Evolutionary conservation across 2,113 vertebrate species (phyloP).

Genomic region (Peromyscus polionotus): DNA sequence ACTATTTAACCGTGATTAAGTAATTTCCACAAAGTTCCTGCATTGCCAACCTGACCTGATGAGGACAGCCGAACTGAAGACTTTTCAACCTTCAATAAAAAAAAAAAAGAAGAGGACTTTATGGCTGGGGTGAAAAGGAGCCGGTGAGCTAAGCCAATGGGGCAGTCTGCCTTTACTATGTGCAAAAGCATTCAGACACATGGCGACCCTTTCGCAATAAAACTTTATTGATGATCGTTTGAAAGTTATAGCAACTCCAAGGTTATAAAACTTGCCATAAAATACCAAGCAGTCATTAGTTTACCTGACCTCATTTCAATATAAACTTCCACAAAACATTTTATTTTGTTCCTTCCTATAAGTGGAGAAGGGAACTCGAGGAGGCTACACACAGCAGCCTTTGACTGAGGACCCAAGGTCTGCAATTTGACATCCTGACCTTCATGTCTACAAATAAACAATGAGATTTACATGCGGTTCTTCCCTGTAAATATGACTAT

Average conservation of each 20-base stretch:
- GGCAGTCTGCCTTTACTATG: conserved; percentile 77
- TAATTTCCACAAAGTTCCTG: background rate
- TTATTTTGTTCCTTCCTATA: conserved; percentile 83
- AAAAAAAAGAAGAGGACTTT: conserved; percentile 77
- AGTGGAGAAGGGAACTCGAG: conserved; percentile 65
- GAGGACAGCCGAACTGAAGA: conserved; percentile 13
- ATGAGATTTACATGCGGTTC: conserved; percentile 23
- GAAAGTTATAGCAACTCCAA: conserved; percentile 86
- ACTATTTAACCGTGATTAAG: conserved; percentile 18
- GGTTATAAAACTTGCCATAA: conserved; percentile 87
- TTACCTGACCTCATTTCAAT: conserved; percentile 87
- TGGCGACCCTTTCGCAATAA: conserved; percentile 84
- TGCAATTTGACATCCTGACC: conserved; percentile 43
- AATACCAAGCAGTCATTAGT: conserved; percentile 86
- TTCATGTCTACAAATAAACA: conserved; percentile 54
- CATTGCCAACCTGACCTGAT: background rate
- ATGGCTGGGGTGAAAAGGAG: conserved; percentile 71
- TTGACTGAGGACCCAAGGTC: conserved; percentile 60
- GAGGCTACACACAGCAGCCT: conserved; percentile 62
- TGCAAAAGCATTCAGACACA: conserved; percentile 85
- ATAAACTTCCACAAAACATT: conserved; percentile 85
- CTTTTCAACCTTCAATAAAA: conserved; percentile 74
- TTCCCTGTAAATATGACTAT: background rate
- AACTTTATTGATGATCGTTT: conserved; percentile 87
- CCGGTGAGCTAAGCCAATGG: conserved; percentile 67